Evolutionary conservation across 1,140 invertebrate species (phyloP).

Genomic region (Magallana gigas): DNA sequence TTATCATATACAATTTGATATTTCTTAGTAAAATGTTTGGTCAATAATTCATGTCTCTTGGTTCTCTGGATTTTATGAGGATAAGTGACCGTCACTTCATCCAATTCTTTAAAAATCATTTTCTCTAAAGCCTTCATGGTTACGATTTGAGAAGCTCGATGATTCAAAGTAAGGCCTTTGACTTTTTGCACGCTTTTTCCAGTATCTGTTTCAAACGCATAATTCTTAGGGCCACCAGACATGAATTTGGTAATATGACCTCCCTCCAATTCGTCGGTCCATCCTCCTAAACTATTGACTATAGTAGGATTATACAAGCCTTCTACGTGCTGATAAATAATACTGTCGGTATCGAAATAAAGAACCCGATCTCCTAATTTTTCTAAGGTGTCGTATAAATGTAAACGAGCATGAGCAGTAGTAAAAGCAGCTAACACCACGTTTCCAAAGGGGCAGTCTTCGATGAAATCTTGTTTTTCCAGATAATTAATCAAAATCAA

Average conservation of each 20-base stretch:
- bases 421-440: constrained; percentile 76
- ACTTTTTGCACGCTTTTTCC: constrained; percentile 37
- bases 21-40: background rate
- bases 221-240: constrained; percentile 35
- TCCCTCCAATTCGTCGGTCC: constrained; percentile 36
- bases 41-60: background rate
- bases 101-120: background rate
- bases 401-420: constrained; percentile 77
- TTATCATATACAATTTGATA: background rate
- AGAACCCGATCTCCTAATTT: constrained; percentile 69
- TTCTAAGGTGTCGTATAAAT: constrained; percentile 76
- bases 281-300: background rate
- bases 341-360: constrained; percentile 79
- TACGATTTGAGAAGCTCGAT: background rate
- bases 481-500: background rate
- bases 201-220: constrained; percentile 20
- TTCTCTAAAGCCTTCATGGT: background rate
- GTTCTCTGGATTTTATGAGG: background rate
- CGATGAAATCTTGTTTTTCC: background rate
- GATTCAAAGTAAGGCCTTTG: constrained; percentile 41
- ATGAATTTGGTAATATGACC: constrained; percentile 32
- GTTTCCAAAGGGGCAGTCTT: constrained; percentile 56
- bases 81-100: background rate
- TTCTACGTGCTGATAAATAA: constrained; percentile 48
- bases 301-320: background rate